Base-by-base conservation (phyloP, 2,797 vertebrate genomes). In the Ataeniobius toweri region DNA sequence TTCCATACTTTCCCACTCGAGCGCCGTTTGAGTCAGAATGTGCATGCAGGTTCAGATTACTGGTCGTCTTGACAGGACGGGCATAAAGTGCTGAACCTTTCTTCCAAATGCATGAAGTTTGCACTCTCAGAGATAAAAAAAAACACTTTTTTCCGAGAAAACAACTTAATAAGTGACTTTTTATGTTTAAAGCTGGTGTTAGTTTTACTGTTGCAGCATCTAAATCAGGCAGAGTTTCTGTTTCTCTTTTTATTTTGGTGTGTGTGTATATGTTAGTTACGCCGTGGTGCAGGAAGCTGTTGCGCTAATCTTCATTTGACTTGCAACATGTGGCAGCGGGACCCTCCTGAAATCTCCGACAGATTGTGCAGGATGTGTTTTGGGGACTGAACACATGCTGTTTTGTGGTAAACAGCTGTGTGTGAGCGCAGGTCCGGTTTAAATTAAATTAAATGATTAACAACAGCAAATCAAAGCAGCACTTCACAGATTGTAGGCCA, bases 41-140 rank as follows among this genome's bases (percentile, higher is more conserved):
- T 85, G 88, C 88, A 85, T 85, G 87, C 83, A 2, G 76, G 80
- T 81, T 83, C 77, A 18, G 78, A 56, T 86, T 75, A 12, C 63
- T 16, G 82, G 74, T 74, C 59, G 18, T 22, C 70, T 73, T 36
- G 74, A 73, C 24, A 3, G 70, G 65, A 73, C 71, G 31, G 74
- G 53, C 67, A 72, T 77, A 73, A 76, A 86, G 71, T 44, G 70
- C 84, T 73, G 82, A 76, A 41, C 76, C 26, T 20, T 22, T 48
- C 73, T 65, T 80, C 39, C 56, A 65, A 89, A 71, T 74, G 75
- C 70, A 48, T 41, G 24, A 74, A 58, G 39, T 73, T 68, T 13
- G 16, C 13, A 41, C 63, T 3, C 73, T 51, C 10, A 16, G 22
- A 39, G 5, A 18, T 63, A 2, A 31, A 36, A 61, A 61, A 61